Base-by-base conservation (phyloP, 2,113 vertebrate species). In the Seriola dumerili region DNA sequence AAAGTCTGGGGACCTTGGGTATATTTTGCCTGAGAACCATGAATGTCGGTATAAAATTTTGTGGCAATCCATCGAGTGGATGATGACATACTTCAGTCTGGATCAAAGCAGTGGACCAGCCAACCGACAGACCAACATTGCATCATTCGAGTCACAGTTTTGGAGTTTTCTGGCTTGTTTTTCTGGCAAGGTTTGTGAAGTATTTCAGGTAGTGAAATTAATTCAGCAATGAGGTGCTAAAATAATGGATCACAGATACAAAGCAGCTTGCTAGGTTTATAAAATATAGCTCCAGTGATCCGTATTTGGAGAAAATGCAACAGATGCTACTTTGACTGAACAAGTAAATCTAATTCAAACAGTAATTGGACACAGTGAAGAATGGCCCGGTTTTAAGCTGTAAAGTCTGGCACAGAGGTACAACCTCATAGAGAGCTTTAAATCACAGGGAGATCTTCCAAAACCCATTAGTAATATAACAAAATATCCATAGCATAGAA, bases 281-380 rank as follows among this genome's bases (percentile, higher is more conserved):
- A 52, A 61, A 78, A 78, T 54, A 52, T 44, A 67, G 52, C 40
- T 66, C 12, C 12, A 83, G 32, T 50, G 19, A 76, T 69, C 48
- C 25, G 21, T 52, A 46, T 64, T 36, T 67, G n/a, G 11, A 69
- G 54, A 75, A 62, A 72, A 59, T 42, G n/a, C 34, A 67, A 25
- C 48, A 78, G 73, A 70, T 36, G 54, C 21, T 64, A 29, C 23
- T 66, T 70, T 50, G 50, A 70, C 21, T 55, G 76, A 87, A 79
- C 74, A 74, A 36, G 32, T 29, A 63, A 44, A 66, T 67, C 52
- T 38, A 59, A 81, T 76, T 79, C 42, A 38, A 65, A 68, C 50
- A 74, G 34, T 75, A 75, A 80, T 71, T 83, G 46, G 57, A 84
- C 52, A 84, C 34, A 46, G 54, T 67, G 75, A 75, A 74, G 44